phyloP scores from a whole-genome alignment of 2,797 vertebrate species.

The Brotula barbata region DNA sequence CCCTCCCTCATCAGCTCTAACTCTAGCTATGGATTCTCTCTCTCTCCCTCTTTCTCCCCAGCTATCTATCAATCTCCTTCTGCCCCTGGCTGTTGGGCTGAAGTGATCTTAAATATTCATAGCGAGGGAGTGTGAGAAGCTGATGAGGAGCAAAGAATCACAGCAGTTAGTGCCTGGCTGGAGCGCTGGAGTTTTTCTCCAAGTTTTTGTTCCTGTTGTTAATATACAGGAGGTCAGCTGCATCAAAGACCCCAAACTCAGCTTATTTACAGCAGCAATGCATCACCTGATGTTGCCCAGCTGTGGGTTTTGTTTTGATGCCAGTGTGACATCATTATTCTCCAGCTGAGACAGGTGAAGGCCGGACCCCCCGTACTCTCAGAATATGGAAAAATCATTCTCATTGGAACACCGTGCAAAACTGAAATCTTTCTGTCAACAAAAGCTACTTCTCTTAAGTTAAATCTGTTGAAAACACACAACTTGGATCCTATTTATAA shows the following conservation, averaged over 20 bases:
- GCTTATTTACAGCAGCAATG: conserved; percentile 36
- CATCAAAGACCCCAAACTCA: conserved; percentile 27
- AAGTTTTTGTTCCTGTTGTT: conserved; percentile 15
- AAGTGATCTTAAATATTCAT: conserved; percentile 64
- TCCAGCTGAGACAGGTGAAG: conserved; percentile 45
- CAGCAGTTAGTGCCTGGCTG: not conserved
- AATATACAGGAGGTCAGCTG: conserved; percentile 36
- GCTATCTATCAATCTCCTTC: conserved; percentile 4
- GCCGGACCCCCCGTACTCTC: conserved; percentile 16
- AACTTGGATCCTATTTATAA: too few species aligned
- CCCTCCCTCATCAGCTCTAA: conserved; percentile 18
- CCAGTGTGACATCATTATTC: conserved; percentile 24
- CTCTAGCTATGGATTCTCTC: conserved; percentile 26
- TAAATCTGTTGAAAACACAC: too few species aligned
- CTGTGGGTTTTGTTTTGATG: conserved; percentile 48
- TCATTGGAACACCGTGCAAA: too few species aligned
- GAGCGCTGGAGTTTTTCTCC: conserved; percentile 7
- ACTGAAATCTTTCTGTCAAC: too few species aligned
- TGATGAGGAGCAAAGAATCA: conserved; percentile 30
- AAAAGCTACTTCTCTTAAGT: too few species aligned
- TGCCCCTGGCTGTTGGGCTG: conserved; percentile 46
- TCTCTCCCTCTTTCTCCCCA: conserved; percentile 1
- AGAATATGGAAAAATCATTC: too few species aligned
- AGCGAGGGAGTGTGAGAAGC: conserved; percentile 33
- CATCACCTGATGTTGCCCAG: conserved; percentile 41